Conservation (phyloP, 2,888 invertebrate genomes). For the Horisme vitalbata region DNA sequence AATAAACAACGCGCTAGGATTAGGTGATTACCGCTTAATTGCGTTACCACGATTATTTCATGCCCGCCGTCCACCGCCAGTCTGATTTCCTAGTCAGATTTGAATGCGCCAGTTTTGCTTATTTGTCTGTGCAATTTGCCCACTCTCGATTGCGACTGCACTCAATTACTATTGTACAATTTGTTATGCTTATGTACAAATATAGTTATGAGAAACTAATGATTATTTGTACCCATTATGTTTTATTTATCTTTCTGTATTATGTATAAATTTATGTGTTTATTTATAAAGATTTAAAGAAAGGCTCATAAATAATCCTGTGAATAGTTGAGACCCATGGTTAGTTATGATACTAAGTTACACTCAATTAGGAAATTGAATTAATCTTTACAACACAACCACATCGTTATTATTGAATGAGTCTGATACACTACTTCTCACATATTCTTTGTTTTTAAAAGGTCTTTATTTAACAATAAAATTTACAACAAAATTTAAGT, state of each 20-base stretch:
- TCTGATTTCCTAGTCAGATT: slow-evolving; percentile 76
- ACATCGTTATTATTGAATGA: too few species aligned
- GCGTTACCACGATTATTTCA: slow-evolving; percentile 80
- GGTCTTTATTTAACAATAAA: too few species aligned
- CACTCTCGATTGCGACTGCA: slow-evolving; percentile 35
- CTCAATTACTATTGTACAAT: slow-evolving; percentile 32
- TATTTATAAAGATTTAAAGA: slow-evolving; percentile 12
- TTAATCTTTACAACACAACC: too few species aligned
- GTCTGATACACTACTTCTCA: too few species aligned
- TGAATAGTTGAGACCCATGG: too few species aligned
- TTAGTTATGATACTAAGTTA: too few species aligned
- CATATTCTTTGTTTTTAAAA: too few species aligned
- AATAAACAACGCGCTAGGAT: slow-evolving; percentile 82
- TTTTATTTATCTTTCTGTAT: slow-evolving; percentile 10
- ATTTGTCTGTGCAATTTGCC: slow-evolving; percentile 42
- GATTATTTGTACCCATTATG: slow-evolving; percentile 2
- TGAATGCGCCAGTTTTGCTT: slow-evolving; percentile 61
- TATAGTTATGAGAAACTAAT: slow-evolving; percentile 13
- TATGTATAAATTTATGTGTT: not conserved
- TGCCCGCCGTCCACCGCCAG: slow-evolving; percentile 69
- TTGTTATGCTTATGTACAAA: slow-evolving; percentile 20
- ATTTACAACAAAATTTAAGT: too few species aligned
- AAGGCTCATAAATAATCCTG: too few species aligned
- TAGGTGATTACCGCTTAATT: slow-evolving; percentile 82
- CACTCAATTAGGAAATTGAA: too few species aligned